These are phyloP conservation scores for Elaeidobius kamerunicus DNA, from an alignment of 2,888 invertebrate genomes.

Conservation along the genomic window DNA sequence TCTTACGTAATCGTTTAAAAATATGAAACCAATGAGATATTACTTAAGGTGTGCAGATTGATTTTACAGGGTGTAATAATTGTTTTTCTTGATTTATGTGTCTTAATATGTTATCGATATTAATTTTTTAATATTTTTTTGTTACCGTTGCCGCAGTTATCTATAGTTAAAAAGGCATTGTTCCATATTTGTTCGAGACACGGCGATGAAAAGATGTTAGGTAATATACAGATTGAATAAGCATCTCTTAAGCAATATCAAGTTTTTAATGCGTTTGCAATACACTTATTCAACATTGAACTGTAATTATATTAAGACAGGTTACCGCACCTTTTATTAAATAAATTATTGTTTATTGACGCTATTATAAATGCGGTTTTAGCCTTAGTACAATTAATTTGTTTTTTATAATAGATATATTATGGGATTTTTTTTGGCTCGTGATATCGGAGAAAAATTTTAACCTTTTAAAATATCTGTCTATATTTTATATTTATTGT, in stretches of 20 bases:
- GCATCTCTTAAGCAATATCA: neutral
- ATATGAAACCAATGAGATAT: neutral
- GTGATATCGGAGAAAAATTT: no score
- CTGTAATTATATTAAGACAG: neutral
- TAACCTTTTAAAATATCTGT: no score
- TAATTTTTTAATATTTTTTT: no score
- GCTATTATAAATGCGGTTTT: neutral
- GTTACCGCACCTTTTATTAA: neutral
- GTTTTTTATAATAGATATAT: neutral
- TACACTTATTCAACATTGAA: neutral
- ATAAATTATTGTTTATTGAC: neutral
- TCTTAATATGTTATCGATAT: no score
- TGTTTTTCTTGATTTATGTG: no score
- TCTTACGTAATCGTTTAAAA: conserved; percentile 10
- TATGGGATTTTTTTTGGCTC: no score
- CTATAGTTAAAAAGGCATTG: neutral
- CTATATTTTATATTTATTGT: no score
- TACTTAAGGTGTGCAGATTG: no score
- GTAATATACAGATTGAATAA: neutral
- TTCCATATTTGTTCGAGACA: neutral
- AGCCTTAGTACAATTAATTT: no score
- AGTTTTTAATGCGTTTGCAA: neutral
- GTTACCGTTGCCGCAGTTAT: no score
- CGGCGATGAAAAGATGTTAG: neutral
- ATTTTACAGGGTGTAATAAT: no score